phyloP scores from a whole-genome alignment of 1,140 invertebrate genomes.

The Lycorma delicatula region DNA sequence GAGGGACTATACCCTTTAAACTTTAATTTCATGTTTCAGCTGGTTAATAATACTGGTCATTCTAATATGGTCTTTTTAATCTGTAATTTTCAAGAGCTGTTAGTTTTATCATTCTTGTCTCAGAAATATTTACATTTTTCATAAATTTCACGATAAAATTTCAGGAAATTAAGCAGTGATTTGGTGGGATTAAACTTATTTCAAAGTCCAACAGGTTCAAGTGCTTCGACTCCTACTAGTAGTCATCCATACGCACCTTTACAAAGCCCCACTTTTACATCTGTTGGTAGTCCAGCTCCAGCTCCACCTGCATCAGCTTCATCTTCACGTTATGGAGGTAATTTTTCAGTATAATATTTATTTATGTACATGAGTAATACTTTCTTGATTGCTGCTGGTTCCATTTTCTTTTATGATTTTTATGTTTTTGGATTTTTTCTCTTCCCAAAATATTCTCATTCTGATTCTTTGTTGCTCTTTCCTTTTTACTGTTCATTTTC shows the following conservation, averaged over 20 bases:
- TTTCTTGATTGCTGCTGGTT: too few relatives aligned
- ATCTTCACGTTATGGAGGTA: neutral
- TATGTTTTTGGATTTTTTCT: too few relatives aligned
- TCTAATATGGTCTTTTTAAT: neutral
- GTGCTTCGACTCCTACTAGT: conserved; percentile 78
- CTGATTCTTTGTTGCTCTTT: too few relatives aligned
- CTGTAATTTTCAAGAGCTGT: neutral
- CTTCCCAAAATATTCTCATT: too few relatives aligned
- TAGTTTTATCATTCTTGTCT: neutral
- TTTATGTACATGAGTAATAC: too few relatives aligned
- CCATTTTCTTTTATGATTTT: too few relatives aligned
- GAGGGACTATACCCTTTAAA: too few relatives aligned
- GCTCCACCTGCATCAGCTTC: too few relatives aligned
- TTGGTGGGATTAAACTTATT: conserved; percentile 66
- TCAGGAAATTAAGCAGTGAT: conserved; percentile 65
- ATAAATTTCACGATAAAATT: conserved; percentile 9
- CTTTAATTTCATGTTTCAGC: too few relatives aligned
- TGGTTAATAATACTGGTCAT: too few relatives aligned
- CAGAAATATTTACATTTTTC: neutral
- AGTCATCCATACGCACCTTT: conserved; percentile 71
- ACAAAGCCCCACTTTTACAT: conserved; percentile 44
- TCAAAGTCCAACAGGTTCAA: conserved; percentile 66
- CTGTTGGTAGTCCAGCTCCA: conserved; percentile 16
- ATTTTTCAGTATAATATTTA: too few relatives aligned
- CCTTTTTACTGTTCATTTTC: too few relatives aligned